These are phyloP conservation scores for Hermodice carunculata DNA, from an alignment of 2,888 invertebrate genomes.

Conservation along the genomic window DNA sequence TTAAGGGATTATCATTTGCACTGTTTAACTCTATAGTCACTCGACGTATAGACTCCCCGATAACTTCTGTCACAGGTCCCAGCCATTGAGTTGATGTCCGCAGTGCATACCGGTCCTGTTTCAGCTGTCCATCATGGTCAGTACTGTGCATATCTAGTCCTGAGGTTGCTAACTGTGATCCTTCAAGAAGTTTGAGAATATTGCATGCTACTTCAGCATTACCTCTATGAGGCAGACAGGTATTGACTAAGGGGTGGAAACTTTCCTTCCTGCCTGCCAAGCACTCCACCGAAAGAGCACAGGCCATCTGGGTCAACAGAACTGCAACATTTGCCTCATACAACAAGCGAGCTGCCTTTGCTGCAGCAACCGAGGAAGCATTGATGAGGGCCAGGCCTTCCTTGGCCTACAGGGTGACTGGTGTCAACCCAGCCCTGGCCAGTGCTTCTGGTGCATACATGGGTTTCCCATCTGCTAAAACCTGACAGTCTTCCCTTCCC, in stretches of 20 bases:
- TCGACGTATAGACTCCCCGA: conserved; percentile 23
- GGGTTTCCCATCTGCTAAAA: conserved; percentile 28
- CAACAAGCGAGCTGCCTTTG: conserved; percentile 36
- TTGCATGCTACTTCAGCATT: conserved; percentile 37
- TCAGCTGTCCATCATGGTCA: conserved; percentile 29
- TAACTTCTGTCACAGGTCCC: conserved; percentile 39
- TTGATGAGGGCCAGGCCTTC: conserved; percentile 50
- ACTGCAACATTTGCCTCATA: conserved; percentile 33
- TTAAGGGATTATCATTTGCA: conserved; percentile 46
- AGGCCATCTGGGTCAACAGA: conserved; percentile 38
- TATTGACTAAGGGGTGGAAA: conserved; percentile 40
- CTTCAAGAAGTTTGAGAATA: conserved; percentile 27
- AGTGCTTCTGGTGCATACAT: conserved; percentile 38
- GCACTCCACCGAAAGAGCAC: conserved; percentile 36
- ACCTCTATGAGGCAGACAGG: conserved; percentile 40
- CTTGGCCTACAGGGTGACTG: conserved; percentile 43
- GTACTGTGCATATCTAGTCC: conserved; percentile 22
- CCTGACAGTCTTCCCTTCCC: conserved; percentile 39
- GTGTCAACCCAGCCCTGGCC: conserved; percentile 29
- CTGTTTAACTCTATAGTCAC: conserved; percentile 41
- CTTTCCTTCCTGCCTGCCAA: conserved; percentile 34
- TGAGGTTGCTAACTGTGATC: conserved; percentile 27
- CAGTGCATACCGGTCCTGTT: conserved; percentile 44
- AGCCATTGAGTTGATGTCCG: conserved; percentile 46
- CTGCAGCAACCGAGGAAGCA: conserved; percentile 38